phyloP scores from a whole-genome alignment of 92 coral and sea anemone genomes.

The Parazoanthus darwini region DNA sequence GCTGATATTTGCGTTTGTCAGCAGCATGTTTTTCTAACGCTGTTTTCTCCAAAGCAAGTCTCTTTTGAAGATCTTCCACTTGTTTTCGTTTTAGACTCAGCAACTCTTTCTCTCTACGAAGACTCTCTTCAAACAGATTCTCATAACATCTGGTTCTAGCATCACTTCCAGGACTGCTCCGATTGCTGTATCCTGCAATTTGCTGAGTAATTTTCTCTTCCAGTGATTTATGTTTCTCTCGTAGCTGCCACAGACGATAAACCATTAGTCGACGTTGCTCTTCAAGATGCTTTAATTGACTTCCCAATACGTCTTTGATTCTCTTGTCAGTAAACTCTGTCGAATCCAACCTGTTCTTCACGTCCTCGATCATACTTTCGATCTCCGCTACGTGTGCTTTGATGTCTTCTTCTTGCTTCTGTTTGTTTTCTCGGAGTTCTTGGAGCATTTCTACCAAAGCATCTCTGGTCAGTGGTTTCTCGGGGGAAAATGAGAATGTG shows the following conservation, averaged over 20 bases:
- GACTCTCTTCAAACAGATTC: conserved; percentile 74
- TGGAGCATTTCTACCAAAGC: conserved; percentile 67
- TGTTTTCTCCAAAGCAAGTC: conserved; percentile 67
- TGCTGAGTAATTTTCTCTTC: conserved; percentile 74
- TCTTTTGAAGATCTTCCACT: conserved; percentile 71
- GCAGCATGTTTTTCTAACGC: conserved; percentile 74
- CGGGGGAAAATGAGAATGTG: conserved; percentile 58
- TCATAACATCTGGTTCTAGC: conserved; percentile 68
- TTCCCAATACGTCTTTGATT: conserved; percentile 73
- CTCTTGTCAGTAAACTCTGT: conserved; percentile 75
- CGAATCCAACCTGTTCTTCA: conserved; percentile 68
- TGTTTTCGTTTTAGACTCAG: conserved; percentile 73
- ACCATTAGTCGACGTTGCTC: conserved; percentile 74
- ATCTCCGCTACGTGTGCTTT: conserved; percentile 76
- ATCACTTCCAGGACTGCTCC: conserved; percentile 50
- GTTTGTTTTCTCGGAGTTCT: conserved; percentile 65
- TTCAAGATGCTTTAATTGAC: conserved; percentile 71
- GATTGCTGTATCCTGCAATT: conserved; percentile 59
- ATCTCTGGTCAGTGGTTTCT: conserved; percentile 62
- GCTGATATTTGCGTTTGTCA: conserved; percentile 63
- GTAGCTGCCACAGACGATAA: conserved; percentile 76
- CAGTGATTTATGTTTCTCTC: conserved; percentile 70
- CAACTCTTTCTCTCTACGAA: conserved; percentile 79
- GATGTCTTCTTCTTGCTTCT: conserved; percentile 80
- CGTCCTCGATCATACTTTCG: conserved; percentile 80